A percentile compares a stretch with the other conserved stretches of the same genome.
phyloP scores from a whole-genome alignment of 2,888 invertebrate genomes.

The Dasysyrphus tricinctus region DNA sequence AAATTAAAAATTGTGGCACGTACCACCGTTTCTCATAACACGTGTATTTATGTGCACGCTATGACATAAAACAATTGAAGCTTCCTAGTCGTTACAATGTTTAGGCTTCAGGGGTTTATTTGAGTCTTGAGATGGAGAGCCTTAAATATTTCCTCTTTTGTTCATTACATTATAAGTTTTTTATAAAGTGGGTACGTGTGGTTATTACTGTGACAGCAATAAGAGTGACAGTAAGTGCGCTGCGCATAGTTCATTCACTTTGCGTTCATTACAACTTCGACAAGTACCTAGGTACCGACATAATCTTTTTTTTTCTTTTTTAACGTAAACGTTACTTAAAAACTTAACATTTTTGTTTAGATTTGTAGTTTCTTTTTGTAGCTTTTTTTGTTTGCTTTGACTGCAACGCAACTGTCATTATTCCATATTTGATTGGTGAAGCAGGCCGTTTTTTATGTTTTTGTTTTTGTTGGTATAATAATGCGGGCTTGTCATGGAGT shows the following conservation, averaged over 20 bases:
- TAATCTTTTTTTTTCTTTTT: not conserved
- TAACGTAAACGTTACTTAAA: not conserved
- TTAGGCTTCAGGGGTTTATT: constrained; percentile 31
- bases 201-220: constrained; percentile 33
- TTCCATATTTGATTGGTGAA: constrained; percentile 62
- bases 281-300: constrained; percentile 15
- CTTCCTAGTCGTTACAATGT: constrained; percentile 52
- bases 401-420: constrained; percentile 52
- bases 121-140: constrained; percentile 17
- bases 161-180: constrained; percentile 31
- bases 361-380: constrained; percentile 22
- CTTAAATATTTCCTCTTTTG: constrained; percentile 65
- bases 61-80: constrained; percentile 72
- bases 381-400: not conserved
- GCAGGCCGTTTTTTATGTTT: constrained; percentile 22
- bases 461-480: not conserved
- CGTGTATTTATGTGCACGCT: constrained; percentile 54
- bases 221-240: constrained; percentile 42
- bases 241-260: constrained; percentile 66
- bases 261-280: constrained; percentile 34
- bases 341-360: constrained; percentile 23
- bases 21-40: constrained; percentile 38
- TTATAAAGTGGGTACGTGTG: constrained; percentile 1
- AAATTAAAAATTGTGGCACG: constrained; percentile 64
- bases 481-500: constrained; percentile 30